A percentile compares a stretch with the other conserved stretches of the same genome.
These are phyloP conservation scores for Leucophenga montana DNA, from an alignment of 2,888 invertebrate genomes.

Conservation along the genomic window DNA sequence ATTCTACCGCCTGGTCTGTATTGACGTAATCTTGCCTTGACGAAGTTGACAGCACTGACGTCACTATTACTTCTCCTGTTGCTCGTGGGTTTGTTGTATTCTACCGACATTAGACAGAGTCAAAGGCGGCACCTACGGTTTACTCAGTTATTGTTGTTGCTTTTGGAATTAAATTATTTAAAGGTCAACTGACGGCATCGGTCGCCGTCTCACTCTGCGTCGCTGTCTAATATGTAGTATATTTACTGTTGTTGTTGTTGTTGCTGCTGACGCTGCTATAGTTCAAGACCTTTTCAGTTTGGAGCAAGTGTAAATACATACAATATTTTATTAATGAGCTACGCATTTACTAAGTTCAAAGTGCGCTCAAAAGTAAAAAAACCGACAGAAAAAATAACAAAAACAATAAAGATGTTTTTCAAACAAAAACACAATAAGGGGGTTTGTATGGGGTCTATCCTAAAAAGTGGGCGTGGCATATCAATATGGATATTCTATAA, in stretches of 20 bases:
- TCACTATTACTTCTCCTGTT: constrained; percentile 25
- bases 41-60: constrained; percentile 7
- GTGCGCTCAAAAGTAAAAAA: background rate
- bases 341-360: constrained; percentile 10
- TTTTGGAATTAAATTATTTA: background rate
- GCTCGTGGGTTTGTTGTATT: constrained; percentile 14
- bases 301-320: background rate
- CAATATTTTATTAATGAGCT: constrained; percentile 4
- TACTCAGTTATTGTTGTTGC: background rate
- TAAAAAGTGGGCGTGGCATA: too few species aligned
- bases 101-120: constrained; percentile 25
- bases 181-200: constrained; percentile 19
- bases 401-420: too few species aligned
- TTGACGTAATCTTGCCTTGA: constrained; percentile 17
- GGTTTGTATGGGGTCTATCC: too few species aligned
- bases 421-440: too few species aligned
- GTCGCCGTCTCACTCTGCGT: constrained; percentile 24
- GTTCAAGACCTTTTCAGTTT: constrained; percentile 39
- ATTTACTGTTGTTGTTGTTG: constrained; percentile 3
- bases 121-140: constrained; percentile 36
- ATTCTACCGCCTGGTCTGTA: background rate
- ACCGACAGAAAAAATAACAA: background rate
- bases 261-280: constrained; percentile 38
- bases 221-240: too few species aligned
- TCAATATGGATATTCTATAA: too few species aligned